A percentile compares a stretch with the other conserved stretches of the same genome.
phyloP scores from a whole-genome alignment of 2,113 vertebrate species.

The Trogon surrucura region DNA sequence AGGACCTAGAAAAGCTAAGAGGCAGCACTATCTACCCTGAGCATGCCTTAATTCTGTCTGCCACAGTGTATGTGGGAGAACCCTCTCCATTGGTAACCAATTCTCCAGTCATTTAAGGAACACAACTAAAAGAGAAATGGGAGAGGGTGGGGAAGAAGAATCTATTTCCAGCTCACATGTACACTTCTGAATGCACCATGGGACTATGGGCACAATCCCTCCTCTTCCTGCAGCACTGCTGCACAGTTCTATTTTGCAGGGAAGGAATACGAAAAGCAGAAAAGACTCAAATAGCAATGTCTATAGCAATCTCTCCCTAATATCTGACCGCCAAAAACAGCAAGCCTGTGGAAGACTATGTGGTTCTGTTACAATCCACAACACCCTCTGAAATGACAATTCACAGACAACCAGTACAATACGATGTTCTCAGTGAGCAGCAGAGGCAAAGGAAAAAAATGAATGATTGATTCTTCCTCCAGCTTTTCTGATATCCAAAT shows the following conservation, averaged over 20 bases:
- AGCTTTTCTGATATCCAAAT: not conserved
- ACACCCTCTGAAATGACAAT: not conserved
- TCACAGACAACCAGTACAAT: not conserved
- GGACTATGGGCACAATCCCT: not conserved
- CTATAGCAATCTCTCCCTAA: not conserved
- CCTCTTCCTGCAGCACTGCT: not conserved
- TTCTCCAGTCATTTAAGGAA: not conserved
- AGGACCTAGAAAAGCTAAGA: not conserved
- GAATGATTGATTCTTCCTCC: not conserved
- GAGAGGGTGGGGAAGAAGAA: not conserved
- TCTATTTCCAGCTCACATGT: not conserved
- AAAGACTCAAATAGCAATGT: not conserved
- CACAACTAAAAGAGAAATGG: not conserved
- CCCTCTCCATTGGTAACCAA: not conserved
- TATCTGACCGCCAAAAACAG: not conserved
- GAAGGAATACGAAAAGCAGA: not conserved
- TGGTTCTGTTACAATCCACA: not conserved
- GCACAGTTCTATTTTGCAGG: not conserved
- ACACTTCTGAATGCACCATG: not conserved
- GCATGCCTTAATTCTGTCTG: not conserved
- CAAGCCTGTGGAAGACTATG: not conserved
- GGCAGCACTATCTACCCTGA: not conserved
- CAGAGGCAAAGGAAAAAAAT: not conserved
- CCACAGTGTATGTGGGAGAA: not conserved
- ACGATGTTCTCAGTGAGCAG: not conserved